Percentiles rank a stretch among this genome's conserved stretches.
phyloP scores from a whole-genome alignment of 2,888 invertebrate species.

The Andrena haemorrhoa region DNA sequence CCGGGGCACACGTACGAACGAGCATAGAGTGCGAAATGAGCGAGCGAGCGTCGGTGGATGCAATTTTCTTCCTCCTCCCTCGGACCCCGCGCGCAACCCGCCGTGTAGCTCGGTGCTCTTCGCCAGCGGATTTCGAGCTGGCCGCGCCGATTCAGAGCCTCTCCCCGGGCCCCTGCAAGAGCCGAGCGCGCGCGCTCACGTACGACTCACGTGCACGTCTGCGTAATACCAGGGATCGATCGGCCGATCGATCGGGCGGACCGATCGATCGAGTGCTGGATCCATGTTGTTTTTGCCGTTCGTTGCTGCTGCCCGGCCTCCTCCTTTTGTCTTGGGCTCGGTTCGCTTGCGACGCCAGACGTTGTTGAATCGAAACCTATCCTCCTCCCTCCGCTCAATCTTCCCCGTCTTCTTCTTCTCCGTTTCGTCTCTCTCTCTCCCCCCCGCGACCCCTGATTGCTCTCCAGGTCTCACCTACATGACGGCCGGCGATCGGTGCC shows the following conservation, averaged over 20 bases:
- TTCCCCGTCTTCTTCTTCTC: conserved; percentile 26
- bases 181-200: conserved; percentile 73
- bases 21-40: conserved; percentile 75
- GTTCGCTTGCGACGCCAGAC: conserved; percentile 73
- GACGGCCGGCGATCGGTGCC: conserved; percentile 18
- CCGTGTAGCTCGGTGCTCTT: conserved; percentile 17
- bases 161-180: conserved; percentile 49
- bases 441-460: conserved; percentile 61
- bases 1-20: conserved; percentile 62
- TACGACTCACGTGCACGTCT: conserved; percentile 79
- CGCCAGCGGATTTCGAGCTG: conserved; percentile 27
- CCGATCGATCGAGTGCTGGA: conserved; percentile 76
- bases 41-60: conserved; percentile 72
- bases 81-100: conserved; percentile 22
- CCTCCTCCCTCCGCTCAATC: conserved; percentile 33
- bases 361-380: conserved; percentile 69
- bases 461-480: conserved; percentile 65
- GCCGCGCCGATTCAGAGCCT: conserved; percentile 55
- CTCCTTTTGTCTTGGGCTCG: conserved; percentile 72
- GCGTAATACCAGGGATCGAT: conserved; percentile 84
- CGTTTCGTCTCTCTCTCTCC: conserved; percentile 50
- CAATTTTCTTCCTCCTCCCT: conserved; percentile 71
- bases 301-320: conserved; percentile 51
- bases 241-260: conserved; percentile 74
- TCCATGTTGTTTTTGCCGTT: conserved; percentile 78